Evolutionary conservation across 2,113 vertebrate genomes (phyloP), one percentile per base, ranked within the genome.

Genomic region (Greenwoodochromis staneri): DNA sequence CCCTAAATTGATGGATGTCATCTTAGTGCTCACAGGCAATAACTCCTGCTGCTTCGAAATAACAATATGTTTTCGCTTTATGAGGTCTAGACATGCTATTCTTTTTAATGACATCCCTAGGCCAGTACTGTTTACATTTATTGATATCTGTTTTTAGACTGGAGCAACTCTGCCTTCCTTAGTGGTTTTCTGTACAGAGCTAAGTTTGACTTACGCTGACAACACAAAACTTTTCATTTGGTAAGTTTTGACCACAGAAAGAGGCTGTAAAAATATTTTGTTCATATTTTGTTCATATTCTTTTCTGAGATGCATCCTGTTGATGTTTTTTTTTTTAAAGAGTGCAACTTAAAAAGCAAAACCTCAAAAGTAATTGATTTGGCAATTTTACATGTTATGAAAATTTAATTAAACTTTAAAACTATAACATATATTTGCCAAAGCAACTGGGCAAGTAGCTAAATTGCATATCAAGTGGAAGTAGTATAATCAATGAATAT

Each of bases 1-100:
- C 90, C 93, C 87, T 82, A 95, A 96, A 96, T 95, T 96, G 95
- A 96, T 96, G 96, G 94, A 96, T 95, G 96, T 95, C 96, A 95
- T 94, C 92, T 94, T 92, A 80, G 91, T 90, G 92, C 94, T 95
- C 93, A 91, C 88, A 94, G 94, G 94, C 94, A 93, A 95, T 93
- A 92, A 94, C 93, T 96, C 95, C 91, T 90, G 91, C 95, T 89
- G 89, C 89, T 95, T 92, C 83, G 31, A 92, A 95, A 95, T 94
- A 95, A 95, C 94, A 95, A 95, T 94, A 95, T 94, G 92, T 93
- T 95, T 84, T 80, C 89, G 83, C 83, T 94, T 94, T 92, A 95
- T 92, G 91, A 96, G 94, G 94, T 95, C 94, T 94, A 93, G 94
- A 94, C 93, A 94, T 90, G 88, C 94, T 91, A 93, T 95, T 95